Percentiles rank a stretch among this genome's conserved stretches.
Evolutionary conservation across 2,888 invertebrate genomes (phyloP).

Genomic region (Anorthoa munda): DNA sequence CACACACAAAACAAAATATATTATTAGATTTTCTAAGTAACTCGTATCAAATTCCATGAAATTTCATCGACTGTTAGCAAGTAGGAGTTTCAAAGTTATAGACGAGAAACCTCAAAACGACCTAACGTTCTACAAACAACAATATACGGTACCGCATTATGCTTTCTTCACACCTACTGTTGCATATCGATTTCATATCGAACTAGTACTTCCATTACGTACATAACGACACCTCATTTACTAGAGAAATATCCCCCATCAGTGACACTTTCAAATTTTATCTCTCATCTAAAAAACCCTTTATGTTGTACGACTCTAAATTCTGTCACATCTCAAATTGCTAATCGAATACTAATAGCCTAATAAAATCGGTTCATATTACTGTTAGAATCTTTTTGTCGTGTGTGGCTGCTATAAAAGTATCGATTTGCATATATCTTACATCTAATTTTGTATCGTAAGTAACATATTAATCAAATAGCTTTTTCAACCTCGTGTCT

Average conservation of each 20-base stretch:
- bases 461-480: conserved; percentile 85
- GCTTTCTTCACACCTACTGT: conserved; percentile 73
- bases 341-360: conserved; percentile 85
- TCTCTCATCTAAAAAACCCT: conserved; percentile 71
- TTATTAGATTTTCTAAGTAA: conserved; percentile 5
- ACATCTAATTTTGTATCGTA: conserved; percentile 81
- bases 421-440: conserved; percentile 84
- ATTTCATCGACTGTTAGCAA: conserved; percentile 13
- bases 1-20: not conserved
- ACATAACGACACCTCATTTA: conserved; percentile 78
- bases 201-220: conserved; percentile 74
- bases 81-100: conserved; percentile 26
- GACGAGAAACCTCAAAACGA: conserved; percentile 19
- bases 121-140: conserved; percentile 42
- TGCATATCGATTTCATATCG: conserved; percentile 75
- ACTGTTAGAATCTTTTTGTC: conserved; percentile 81
- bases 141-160: conserved; percentile 57
- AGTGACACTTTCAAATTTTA: conserved; percentile 74
- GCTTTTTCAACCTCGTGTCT: conserved; percentile 79
- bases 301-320: conserved; percentile 67
- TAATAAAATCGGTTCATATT: conserved; percentile 78
- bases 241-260: conserved; percentile 77
- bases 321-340: conserved; percentile 82
- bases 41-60: conserved; percentile 35
- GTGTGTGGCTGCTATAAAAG: conserved; percentile 85